phyloP scores from a whole-genome alignment of 1,140 invertebrate species.

The Dufourea novaeangliae region DNA sequence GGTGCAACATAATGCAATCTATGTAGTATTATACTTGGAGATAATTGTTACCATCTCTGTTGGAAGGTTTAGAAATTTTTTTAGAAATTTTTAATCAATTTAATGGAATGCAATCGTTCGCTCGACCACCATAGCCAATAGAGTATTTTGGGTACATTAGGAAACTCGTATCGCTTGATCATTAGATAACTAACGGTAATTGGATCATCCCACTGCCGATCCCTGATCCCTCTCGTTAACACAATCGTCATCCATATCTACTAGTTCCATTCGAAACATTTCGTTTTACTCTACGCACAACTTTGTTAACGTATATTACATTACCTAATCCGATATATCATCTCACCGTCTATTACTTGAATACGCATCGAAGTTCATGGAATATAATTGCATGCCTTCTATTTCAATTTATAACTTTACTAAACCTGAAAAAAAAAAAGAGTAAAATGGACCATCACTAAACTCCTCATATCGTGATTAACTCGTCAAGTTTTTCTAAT shows the following conservation, averaged over 20 bases:
- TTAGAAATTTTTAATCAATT: no score
- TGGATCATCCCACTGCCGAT: slow-evolving; percentile 59
- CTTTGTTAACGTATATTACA: slow-evolving; percentile 9
- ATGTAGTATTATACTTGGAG: no score
- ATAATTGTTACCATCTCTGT: background rate
- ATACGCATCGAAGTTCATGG: slow-evolving; percentile 32
- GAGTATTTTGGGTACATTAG: slow-evolving; percentile 29
- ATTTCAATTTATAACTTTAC: slow-evolving; percentile 9
- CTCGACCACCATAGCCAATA: background rate
- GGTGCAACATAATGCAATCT: no score
- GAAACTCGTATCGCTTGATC: slow-evolving; percentile 37
- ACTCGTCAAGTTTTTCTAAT: slow-evolving; percentile 87
- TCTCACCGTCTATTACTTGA: slow-evolving; percentile 21
- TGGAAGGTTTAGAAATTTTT: background rate
- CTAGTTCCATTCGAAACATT: slow-evolving; percentile 58
- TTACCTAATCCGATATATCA: background rate
- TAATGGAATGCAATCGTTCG: slow-evolving; percentile 25
- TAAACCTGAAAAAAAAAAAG: slow-evolving; percentile 22
- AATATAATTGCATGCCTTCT: slow-evolving; percentile 41
- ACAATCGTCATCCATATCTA: slow-evolving; percentile 46
- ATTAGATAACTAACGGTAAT: slow-evolving; percentile 69
- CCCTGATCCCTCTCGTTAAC: slow-evolving; percentile 45
- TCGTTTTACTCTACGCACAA: slow-evolving; percentile 31
- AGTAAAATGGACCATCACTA: slow-evolving; percentile 37
- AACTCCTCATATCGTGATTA: slow-evolving; percentile 78